Base-by-base conservation (phyloP, 2,113 vertebrate species). In the Mustelus asterias region DNA sequence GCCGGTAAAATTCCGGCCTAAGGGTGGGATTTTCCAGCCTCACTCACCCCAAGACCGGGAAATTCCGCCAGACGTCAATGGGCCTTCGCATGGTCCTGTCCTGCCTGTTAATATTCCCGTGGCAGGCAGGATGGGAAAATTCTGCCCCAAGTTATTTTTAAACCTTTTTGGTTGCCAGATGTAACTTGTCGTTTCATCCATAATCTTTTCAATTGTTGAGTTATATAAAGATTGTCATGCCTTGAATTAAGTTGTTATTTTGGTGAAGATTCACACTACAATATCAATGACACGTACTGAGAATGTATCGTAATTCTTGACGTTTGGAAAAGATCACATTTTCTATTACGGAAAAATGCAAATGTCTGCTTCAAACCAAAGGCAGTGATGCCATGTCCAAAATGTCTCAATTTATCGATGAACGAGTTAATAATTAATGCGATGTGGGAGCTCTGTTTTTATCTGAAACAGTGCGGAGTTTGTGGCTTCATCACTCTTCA, bases 171-270 rank as follows among this genome's bases (percentile, higher is more conserved):
- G 29, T 37, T n/a, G 29, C 29, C n/a, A 37, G 2, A 37, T 22
- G 89, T 65, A 65, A 22, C 63, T 90, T 90, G 29, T 58, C 26
- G 16, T 90, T n/a, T 93, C 33, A 20, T 20, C 1, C 65, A 65
- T 10, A 20, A 37, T 41, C 33, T 93, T n/a, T 37, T 37, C 29
- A n/a, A 37, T 93, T 93, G 37, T 83, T 83, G n/a, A 0, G n/a
- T 83, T 16, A 1, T 37, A 63, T 20, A 92, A 67, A 20, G 37
- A 37, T 63, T 63, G 58, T 29, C 88, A 65, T 37, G 10, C 60
- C 63, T 93, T 65, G 89, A 93, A 93, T 67, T 65, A 92, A 92
- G n/a, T 92, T 65, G 60, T 29, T 60, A 13, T 14, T n/a, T 92
- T 7, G 88, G 54, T 37, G 89, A 93, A 33, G 60, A 37, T 29